A percentile compares a stretch with the other conserved stretches of the same genome.
These are phyloP conservation scores for Drosophila orosa DNA, from an alignment of 1,140 invertebrate genomes.

Conservation along the genomic window DNA sequence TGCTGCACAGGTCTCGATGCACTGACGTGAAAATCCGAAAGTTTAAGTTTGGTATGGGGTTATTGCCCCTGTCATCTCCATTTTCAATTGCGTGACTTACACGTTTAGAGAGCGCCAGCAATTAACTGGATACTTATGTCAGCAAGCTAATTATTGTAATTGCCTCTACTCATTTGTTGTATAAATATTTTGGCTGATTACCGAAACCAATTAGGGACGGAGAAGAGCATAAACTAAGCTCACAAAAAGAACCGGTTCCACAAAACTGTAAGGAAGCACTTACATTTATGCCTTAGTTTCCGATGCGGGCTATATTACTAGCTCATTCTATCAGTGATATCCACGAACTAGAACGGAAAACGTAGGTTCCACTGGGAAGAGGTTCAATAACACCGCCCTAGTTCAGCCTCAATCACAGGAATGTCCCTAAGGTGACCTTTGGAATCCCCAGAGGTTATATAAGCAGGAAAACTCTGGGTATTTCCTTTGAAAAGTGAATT, in stretches of 20 bases:
- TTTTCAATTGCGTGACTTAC: constrained; percentile 54
- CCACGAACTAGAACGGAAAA: constrained; percentile 21
- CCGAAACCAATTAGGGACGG: constrained; percentile 45
- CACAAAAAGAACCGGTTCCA: constrained; percentile 52
- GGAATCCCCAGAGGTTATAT: constrained; percentile 42
- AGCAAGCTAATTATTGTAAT: constrained; percentile 71
- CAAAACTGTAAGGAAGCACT: not conserved
- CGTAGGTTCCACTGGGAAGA: constrained; percentile 3
- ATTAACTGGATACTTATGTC: constrained; percentile 50
- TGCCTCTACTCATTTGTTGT: constrained; percentile 41
- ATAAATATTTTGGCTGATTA: constrained; percentile 65
- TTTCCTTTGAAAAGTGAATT: not conserved
- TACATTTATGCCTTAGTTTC: not conserved
- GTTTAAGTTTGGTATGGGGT: not conserved
- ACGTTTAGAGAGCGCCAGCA: constrained; percentile 23
- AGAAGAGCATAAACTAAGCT: not conserved
- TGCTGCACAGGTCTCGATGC: not conserved
- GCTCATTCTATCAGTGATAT: not conserved
- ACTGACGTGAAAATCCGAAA: constrained; percentile 15
- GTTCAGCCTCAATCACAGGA: constrained; percentile 8
- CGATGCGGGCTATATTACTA: not conserved
- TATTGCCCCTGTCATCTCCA: not conserved
- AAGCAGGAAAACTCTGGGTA: constrained; percentile 14
- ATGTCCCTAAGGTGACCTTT: not conserved
- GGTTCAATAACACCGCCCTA: constrained; percentile 19